Evolutionary conservation across 2,113 vertebrate genomes (phyloP).

Genomic region (Mustela lutreola): DNA sequence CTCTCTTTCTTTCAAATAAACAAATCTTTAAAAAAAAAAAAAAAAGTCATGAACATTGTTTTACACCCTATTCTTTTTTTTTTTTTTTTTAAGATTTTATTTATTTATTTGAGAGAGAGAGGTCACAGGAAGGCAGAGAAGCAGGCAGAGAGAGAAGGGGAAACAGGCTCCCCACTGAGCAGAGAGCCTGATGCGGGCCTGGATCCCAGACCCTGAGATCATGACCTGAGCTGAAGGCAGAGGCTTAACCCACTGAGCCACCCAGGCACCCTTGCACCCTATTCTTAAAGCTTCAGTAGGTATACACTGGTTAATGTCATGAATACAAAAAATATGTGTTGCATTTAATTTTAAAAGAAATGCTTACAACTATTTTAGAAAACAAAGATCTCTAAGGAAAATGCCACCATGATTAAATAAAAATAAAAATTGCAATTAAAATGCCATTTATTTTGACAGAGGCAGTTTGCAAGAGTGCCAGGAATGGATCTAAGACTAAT

Average conservation of each 20-base stretch:
- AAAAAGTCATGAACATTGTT: not conserved
- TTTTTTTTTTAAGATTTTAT: no score
- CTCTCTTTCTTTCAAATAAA: not conserved
- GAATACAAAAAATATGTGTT: not conserved
- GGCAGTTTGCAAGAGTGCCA: not conserved
- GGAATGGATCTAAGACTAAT: not conserved
- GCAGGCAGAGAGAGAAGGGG: no score
- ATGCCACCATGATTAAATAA: not conserved
- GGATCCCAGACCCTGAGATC: no score
- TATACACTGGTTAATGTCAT: not conserved
- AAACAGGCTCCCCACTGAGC: no score
- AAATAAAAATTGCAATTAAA: not conserved
- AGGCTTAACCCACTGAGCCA: no score
- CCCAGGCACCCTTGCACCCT: no score
- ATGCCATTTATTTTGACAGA: not conserved
- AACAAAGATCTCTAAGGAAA: not conserved
- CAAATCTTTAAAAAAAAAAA: not conserved
- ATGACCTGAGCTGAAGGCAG: no score
- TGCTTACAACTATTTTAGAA: not conserved
- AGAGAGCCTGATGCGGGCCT: no score
- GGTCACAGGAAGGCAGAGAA: no score
- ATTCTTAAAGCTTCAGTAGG: not conserved
- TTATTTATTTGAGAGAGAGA: no score
- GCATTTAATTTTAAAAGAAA: not conserved
- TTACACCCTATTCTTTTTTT: no score